Conservation (phyloP, 2,797 vertebrate genomes). For the Orientallactaga sibirica region DNA sequence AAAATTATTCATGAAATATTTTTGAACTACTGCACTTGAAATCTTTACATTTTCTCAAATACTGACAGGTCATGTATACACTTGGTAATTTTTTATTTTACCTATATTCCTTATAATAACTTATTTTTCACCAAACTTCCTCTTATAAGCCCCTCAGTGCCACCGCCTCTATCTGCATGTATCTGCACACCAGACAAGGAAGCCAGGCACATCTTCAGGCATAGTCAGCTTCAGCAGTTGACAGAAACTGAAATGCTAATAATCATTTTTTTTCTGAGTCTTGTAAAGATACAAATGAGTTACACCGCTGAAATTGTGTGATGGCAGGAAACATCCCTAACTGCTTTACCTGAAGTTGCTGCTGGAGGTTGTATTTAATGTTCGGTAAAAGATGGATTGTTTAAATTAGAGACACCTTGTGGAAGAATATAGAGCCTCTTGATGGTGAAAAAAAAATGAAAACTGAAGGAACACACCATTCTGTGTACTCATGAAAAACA, state of each 20-base stretch:
- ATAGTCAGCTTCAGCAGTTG: slow-evolving; percentile 76
- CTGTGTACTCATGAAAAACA: slow-evolving; percentile 57
- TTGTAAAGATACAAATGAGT: slow-evolving; percentile 77
- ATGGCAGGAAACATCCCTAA: slow-evolving; percentile 74
- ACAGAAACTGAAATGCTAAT: slow-evolving; percentile 83
- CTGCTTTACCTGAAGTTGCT: slow-evolving; percentile 79
- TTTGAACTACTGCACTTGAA: not conserved
- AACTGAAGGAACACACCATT: slow-evolving; percentile 38
- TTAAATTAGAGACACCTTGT: slow-evolving; percentile 56
- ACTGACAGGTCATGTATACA: not conserved
- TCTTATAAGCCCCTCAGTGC: not conserved
- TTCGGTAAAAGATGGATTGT: slow-evolving; percentile 77
- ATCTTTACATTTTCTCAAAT: not conserved
- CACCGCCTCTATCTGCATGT: slow-evolving; percentile 10
- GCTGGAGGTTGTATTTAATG: slow-evolving; percentile 79
- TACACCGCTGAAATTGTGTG: slow-evolving; percentile 81
- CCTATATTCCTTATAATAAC: slow-evolving; percentile 53
- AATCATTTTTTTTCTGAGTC: slow-evolving; percentile 72
- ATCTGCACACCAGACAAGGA: slow-evolving; percentile 53
- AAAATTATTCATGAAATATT: not conserved
- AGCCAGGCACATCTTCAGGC: slow-evolving; percentile 70
- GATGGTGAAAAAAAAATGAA: slow-evolving; percentile 51
- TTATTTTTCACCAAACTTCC: slow-evolving; percentile 71
- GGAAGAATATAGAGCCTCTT: slow-evolving; percentile 44
- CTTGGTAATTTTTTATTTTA: slow-evolving; percentile 53